Evolutionary conservation across 2,888 invertebrate genomes (phyloP).

Genomic region (Griposia aprilina): DNA sequence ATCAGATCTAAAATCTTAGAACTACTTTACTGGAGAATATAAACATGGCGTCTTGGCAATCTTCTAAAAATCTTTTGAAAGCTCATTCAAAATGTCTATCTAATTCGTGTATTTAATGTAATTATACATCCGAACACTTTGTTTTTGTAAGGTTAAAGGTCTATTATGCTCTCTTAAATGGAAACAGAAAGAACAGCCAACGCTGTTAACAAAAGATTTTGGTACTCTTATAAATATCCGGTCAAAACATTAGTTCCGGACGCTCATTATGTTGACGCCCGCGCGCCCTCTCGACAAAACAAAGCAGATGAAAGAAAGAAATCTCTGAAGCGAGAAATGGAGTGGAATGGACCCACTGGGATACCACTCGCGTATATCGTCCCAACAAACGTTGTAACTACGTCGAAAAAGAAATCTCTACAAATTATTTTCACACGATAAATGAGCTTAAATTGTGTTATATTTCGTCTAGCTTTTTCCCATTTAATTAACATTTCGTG

Average conservation of each 20-base stretch:
- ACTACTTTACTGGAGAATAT: neutral
- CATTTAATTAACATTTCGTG: constrained; percentile 18
- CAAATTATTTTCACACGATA: constrained; percentile 29
- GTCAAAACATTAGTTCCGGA: constrained; percentile 78
- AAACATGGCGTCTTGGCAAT: neutral
- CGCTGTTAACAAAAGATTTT: constrained; percentile 71
- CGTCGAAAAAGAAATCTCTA: constrained; percentile 31
- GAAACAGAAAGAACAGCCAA: constrained; percentile 66
- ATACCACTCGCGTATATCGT: constrained; percentile 69
- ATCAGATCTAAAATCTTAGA: neutral
- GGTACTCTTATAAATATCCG: constrained; percentile 79
- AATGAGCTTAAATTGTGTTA: constrained; percentile 14
- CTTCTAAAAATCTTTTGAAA: neutral
- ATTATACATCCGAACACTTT: constrained; percentile 25
- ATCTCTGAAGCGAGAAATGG: constrained; percentile 81
- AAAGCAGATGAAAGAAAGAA: constrained; percentile 83
- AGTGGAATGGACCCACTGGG: constrained; percentile 74
- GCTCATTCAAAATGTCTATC: constrained; percentile 15
- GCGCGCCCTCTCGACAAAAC: constrained; percentile 74
- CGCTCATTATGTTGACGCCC: constrained; percentile 81
- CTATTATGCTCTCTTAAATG: constrained; percentile 57
- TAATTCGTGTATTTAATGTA: constrained; percentile 18
- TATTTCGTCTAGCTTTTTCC: constrained; percentile 9
- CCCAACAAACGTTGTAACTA: constrained; percentile 42
- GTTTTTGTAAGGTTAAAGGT: constrained; percentile 49